Conservation (phyloP, 2,888 invertebrate genomes). For the Phalangium opilio region DNA sequence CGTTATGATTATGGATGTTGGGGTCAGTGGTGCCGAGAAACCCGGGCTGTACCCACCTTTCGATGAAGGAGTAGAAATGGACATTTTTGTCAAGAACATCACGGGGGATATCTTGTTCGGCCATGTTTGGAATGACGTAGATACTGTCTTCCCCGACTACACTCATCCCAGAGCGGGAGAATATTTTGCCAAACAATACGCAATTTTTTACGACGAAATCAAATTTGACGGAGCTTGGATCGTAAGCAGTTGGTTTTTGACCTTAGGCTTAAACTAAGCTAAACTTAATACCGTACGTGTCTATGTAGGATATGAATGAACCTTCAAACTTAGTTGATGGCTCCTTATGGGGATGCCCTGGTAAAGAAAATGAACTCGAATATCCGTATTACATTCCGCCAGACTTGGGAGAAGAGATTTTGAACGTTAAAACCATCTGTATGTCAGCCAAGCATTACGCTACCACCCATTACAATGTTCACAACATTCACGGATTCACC, state of each 20-base stretch:
- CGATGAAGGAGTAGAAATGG: constrained; percentile 53
- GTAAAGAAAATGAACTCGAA: constrained; percentile 24
- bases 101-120: not conserved
- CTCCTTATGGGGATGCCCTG: constrained; percentile 40
- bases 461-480: constrained; percentile 56
- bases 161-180: constrained; percentile 51
- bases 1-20: constrained; percentile 55
- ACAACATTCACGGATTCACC: constrained; percentile 58
- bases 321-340: constrained; percentile 65
- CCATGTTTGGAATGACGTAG: constrained; percentile 52
- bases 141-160: constrained; percentile 60
- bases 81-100: constrained; percentile 47
- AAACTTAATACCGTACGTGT: constrained; percentile 20
- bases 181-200: constrained; percentile 59
- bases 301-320: constrained; percentile 65
- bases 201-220: constrained; percentile 40
- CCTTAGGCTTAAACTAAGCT: constrained; percentile 8
- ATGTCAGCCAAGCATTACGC: constrained; percentile 56
- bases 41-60: constrained; percentile 55
- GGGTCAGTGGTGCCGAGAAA: constrained; percentile 51
- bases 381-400: not conserved
- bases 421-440: constrained; percentile 56
- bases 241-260: constrained; percentile 5
- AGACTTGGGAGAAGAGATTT: constrained; percentile 34
- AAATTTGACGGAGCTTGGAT: constrained; percentile 17